phyloP scores from a whole-genome alignment of 2,113 vertebrate genomes.

The Chrysochloris asiatica region DNA sequence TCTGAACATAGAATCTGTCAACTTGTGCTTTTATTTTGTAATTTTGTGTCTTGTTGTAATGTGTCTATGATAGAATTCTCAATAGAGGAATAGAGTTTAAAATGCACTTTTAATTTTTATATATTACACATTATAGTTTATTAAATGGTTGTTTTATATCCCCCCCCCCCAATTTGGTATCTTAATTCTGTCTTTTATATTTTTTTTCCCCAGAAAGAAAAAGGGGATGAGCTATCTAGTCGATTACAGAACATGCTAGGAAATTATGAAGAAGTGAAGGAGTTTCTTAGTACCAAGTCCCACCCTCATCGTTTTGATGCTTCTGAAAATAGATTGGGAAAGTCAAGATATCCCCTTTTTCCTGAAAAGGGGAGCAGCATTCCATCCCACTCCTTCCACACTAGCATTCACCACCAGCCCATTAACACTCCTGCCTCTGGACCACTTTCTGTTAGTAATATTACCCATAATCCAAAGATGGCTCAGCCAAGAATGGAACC shows the following conservation, averaged over 20 bases:
- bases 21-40: slow-evolving; percentile 46
- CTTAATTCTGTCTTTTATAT: neutral
- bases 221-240: slow-evolving; percentile 94
- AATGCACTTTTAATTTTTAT: neutral
- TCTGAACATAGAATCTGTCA: slow-evolving; percentile 20
- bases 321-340: slow-evolving; percentile 71
- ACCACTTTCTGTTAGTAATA: slow-evolving; percentile 69
- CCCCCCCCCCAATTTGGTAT: neutral
- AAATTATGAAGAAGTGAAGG: slow-evolving; percentile 93
- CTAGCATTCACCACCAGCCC: slow-evolving; percentile 73
- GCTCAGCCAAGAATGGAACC: slow-evolving; percentile 73
- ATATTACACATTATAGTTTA: neutral
- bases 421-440: slow-evolving; percentile 68
- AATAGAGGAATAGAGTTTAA: slow-evolving; percentile 4
- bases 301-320: slow-evolving; percentile 82
- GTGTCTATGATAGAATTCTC: neutral
- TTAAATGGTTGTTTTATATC: neutral
- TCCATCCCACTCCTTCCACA: slow-evolving; percentile 82
- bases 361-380: slow-evolving; percentile 78
- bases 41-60: neutral
- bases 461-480: slow-evolving; percentile 81
- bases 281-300: slow-evolving; percentile 84
- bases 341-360: slow-evolving; percentile 72
- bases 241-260: slow-evolving; percentile 95
- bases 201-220: slow-evolving; percentile 90